phyloP scores from a whole-genome alignment of 2,113 vertebrate species.

The Micronisus gabar region DNA sequence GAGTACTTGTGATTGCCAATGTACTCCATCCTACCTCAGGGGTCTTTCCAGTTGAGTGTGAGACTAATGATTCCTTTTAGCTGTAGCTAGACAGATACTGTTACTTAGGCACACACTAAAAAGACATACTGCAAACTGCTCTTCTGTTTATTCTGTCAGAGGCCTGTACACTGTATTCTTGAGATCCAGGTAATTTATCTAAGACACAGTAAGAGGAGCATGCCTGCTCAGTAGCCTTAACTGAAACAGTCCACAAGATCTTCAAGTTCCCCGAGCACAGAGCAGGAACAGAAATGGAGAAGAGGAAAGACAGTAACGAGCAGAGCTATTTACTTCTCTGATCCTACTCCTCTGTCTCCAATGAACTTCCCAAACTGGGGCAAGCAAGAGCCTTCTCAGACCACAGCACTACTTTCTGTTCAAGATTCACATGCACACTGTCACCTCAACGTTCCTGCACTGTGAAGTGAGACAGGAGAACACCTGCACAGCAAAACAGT shows the following conservation, averaged over 20 bases:
- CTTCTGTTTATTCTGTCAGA: not conserved
- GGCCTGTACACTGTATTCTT: rapidly evolving
- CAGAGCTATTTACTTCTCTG: not conserved
- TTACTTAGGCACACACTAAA: not conserved
- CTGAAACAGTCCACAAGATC: not conserved
- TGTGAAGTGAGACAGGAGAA: not conserved
- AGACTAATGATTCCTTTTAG: not conserved
- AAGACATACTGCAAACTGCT: not conserved
- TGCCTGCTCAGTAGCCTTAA: not conserved
- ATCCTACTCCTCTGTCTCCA: not conserved
- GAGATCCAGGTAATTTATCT: not conserved
- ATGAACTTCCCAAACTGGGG: not conserved
- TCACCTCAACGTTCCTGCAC: not conserved
- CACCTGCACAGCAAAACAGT: not conserved
- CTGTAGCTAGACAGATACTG: not conserved
- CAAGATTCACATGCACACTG: not conserved
- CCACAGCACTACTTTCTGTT: not conserved
- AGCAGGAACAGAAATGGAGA: not conserved
- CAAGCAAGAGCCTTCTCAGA: not conserved
- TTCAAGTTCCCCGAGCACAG: not conserved
- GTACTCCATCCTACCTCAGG: not conserved
- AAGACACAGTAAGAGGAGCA: not conserved
- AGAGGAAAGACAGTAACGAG: not conserved
- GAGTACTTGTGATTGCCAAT: not conserved
- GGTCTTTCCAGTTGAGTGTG: not conserved